Percentiles rank a stretch among this genome's conserved stretches.
Evolutionary conservation across 2,797 vertebrate species (phyloP).

Genomic region (Manis pentadactyla): DNA sequence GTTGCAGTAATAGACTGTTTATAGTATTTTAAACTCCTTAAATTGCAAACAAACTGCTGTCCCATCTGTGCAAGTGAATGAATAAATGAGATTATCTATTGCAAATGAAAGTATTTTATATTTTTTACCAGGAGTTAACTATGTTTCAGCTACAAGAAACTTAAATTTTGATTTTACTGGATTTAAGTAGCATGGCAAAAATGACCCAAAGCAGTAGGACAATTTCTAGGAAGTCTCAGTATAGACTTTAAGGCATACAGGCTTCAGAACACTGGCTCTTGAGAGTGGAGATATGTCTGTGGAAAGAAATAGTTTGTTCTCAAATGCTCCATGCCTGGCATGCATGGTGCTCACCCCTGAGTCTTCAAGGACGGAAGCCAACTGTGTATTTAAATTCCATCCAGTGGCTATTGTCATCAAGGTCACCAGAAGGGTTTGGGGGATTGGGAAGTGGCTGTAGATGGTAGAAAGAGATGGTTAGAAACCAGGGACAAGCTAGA

Average conservation of each 20-base stretch:
- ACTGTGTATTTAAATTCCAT: not conserved
- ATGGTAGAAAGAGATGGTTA: not conserved
- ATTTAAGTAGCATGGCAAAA: slow-evolving; percentile 5
- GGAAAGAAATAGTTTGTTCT: not conserved
- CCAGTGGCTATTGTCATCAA: not conserved
- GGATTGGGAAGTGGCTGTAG: not conserved
- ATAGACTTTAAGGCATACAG: not conserved
- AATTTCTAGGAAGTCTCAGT: slow-evolving; percentile 10
- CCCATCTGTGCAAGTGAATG: slow-evolving; percentile 55
- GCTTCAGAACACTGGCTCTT: not conserved
- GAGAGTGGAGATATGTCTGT: not conserved
- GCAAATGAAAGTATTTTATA: not conserved
- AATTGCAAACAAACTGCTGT: not conserved
- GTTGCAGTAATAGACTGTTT: slow-evolving; percentile 65
- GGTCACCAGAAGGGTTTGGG: not conserved
- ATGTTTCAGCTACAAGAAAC: not conserved
- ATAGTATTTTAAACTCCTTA: slow-evolving; percentile 51
- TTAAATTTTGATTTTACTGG: slow-evolving; percentile 28
- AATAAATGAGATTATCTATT: slow-evolving; percentile 24
- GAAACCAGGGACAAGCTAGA: not conserved
- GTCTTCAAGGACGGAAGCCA: not conserved
- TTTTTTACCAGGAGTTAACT: slow-evolving; percentile 16
- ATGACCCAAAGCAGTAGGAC: not conserved
- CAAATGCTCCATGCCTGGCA: not conserved
- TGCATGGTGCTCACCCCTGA: not conserved